Conservation (phyloP, 2,888 invertebrate genomes). For the Cylloceria caligata region DNA sequence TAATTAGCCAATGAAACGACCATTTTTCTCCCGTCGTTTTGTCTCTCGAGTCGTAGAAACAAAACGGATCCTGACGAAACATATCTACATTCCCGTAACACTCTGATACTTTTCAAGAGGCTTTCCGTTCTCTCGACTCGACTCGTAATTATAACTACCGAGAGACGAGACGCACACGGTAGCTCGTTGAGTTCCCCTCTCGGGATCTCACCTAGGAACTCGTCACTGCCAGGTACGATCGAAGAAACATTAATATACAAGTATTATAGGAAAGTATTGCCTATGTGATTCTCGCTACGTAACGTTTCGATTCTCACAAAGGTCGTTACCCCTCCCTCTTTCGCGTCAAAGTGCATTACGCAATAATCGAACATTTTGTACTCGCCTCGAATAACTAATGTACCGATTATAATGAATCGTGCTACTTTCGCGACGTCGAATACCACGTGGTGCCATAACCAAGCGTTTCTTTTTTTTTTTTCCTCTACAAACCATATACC, state of each 20-base stretch:
- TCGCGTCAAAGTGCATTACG: conserved; percentile 23
- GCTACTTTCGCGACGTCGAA: conserved; percentile 42
- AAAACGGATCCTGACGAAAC: conserved; percentile 3
- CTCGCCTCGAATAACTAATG: neutral
- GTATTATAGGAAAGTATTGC: conserved; percentile 40
- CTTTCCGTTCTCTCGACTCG: conserved; percentile 14
- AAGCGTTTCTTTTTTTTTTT: conserved; percentile 15
- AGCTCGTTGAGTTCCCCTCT: conserved; percentile 3
- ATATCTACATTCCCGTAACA: neutral
- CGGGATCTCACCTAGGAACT: conserved; percentile 38
- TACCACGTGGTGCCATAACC: conserved; percentile 17
- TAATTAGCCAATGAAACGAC: conserved; percentile 77
- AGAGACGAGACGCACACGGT: conserved; percentile 5
- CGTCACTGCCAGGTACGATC: conserved; percentile 24
- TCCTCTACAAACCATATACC: conserved; percentile 17
- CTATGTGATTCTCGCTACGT: conserved; percentile 24
- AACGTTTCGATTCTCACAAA: conserved; percentile 41
- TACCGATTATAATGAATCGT: conserved; percentile 43
- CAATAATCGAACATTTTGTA: conserved; percentile 53
- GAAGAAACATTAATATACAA: conserved; percentile 25
- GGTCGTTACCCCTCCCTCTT: conserved; percentile 30
- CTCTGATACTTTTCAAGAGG: neutral
- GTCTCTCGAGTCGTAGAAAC: neutral
- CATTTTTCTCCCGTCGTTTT: conserved; percentile 65
- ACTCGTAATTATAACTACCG: conserved; percentile 11